Evolutionary conservation across 2,888 invertebrate species (phyloP), one percentile per base, ranked within the genome.

Genomic region (Lamproptera curius): DNA sequence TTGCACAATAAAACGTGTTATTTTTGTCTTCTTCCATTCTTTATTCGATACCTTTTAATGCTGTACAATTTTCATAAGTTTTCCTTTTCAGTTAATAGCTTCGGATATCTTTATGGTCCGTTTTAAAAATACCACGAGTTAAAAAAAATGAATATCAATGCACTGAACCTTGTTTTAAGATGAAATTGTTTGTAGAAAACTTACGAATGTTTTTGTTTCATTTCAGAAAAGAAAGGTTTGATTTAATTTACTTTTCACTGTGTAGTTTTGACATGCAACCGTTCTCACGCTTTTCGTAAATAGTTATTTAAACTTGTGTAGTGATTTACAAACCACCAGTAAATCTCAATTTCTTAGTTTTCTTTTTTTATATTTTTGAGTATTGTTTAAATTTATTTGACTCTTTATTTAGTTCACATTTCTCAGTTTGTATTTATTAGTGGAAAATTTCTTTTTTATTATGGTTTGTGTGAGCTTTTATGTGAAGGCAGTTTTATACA

Each of bases 181-280:
- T 11, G 45, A 44, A 45, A n/a, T 31, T n/a, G 13, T 11, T 44
- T 43, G 33, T 49, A 43, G 52, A 44, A n/a, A 46, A 48, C 52
- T 57, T 42, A 57, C 50, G 16, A 50, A 46, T 55, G 40, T 55
- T 62, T 58, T 67, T 66, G 64, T 73, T 70, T 71, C 58, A 77
- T 83, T 81, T 57, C 84, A 85, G 84, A 76, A 76, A 56, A 84
- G 79, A 75, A 81, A 84, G 85, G 85, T 85, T 77, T 78, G 82
- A 63, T 54, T 54, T 52, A 15, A 47, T 62, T 47, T 55, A 51
- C 55, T 54, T 51, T 50, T 47, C 57, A 63, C 58, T 23, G 17
- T 38, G 17, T 53, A 48, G 38, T 48, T 39, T 42, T 42, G 11
- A 14, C 39, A 11, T 31, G 31, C 11, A 31, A 31, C 11, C 5